These are phyloP conservation scores for Aphyosemion australe DNA, from an alignment of 2,113 vertebrate species.

Conservation along the genomic window DNA sequence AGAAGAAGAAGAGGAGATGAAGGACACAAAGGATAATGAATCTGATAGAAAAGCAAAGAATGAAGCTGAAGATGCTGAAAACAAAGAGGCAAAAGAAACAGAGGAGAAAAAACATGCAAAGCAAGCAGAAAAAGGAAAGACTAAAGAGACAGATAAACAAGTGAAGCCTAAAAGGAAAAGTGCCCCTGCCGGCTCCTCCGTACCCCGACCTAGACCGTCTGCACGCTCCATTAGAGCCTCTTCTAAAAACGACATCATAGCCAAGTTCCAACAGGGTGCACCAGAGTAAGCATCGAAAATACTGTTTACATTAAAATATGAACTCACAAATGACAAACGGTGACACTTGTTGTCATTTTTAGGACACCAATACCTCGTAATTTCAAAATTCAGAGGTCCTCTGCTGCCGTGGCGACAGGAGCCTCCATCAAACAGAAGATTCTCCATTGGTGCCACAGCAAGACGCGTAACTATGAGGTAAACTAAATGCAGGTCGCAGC, in stretches of 20 bases:
- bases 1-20: slow-evolving; percentile 21
- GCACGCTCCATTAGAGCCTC: slow-evolving; percentile 61
- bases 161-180: slow-evolving; percentile 62
- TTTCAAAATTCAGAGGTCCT: slow-evolving; percentile 78
- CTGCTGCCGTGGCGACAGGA: slow-evolving; percentile 62
- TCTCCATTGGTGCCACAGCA: slow-evolving; percentile 80
- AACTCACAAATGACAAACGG: neutral
- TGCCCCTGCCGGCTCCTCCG: slow-evolving; percentile 37
- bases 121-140: slow-evolving; percentile 58
- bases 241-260: slow-evolving; percentile 75
- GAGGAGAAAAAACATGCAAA: slow-evolving; percentile 51
- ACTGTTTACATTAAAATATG: neutral
- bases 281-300: slow-evolving; percentile 63
- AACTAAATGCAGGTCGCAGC: neutral
- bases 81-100: slow-evolving; percentile 31
- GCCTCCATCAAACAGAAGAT: slow-evolving; percentile 81
- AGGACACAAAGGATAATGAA: slow-evolving; percentile 28
- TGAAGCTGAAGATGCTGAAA: neutral
- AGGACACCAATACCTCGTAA: slow-evolving; percentile 73
- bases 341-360: slow-evolving; percentile 26
- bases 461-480: slow-evolving; percentile 78
- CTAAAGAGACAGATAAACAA: slow-evolving; percentile 65
- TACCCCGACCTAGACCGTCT: slow-evolving; percentile 59
- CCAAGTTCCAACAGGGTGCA: slow-evolving; percentile 79
- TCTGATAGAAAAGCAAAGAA: slow-evolving; percentile 10